Evolutionary conservation across 1,140 invertebrate genomes (phyloP).

Genomic region (Lepidurus arcticus): DNA sequence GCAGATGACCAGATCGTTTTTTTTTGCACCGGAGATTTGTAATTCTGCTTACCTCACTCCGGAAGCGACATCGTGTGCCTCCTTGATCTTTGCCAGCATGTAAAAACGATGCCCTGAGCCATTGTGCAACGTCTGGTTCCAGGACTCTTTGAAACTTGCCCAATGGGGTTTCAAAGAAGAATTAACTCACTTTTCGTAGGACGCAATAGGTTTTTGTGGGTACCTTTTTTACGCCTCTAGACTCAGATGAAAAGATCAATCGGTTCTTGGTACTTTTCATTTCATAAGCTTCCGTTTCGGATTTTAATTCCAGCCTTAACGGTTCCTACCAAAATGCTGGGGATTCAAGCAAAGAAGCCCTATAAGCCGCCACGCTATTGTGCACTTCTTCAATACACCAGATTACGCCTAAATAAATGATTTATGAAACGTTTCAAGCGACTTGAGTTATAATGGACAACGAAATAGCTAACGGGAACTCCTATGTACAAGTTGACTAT

Average conservation of each 20-base stretch:
- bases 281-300: neutral
- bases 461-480: neutral
- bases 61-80: neutral
- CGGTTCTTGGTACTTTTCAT: neutral
- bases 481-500: neutral
- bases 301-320: neutral
- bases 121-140: neutral
- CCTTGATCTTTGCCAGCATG: neutral
- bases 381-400: too few species aligned
- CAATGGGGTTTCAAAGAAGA: neutral
- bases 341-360: neutral
- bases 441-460: neutral
- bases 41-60: neutral
- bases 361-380: too few species aligned
- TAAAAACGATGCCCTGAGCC: neutral
- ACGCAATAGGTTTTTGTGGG: neutral
- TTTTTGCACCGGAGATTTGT: neutral
- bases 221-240: neutral
- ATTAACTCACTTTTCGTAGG: neutral
- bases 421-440: neutral
- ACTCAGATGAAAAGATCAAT: neutral
- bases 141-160: neutral
- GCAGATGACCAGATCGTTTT: neutral
- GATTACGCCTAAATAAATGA: neutral
- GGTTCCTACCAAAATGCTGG: neutral